A percentile compares a stretch with the other conserved stretches of the same genome.
Evolutionary conservation across 1,140 invertebrate genomes (phyloP).

Genomic region (Pseudomyrmex pallidus): DNA sequence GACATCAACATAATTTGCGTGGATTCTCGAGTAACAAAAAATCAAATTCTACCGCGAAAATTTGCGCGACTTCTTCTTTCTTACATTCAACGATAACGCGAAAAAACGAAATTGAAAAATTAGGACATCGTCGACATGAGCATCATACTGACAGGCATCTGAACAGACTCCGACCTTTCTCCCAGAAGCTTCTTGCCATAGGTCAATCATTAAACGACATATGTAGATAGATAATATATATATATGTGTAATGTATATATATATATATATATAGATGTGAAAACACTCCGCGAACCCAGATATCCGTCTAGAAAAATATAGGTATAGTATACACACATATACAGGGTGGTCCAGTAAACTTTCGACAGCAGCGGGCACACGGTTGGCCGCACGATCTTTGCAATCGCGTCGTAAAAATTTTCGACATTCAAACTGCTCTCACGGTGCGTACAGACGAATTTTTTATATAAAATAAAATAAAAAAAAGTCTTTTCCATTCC

Average conservation of each 20-base stretch:
- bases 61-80: neutral
- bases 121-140: neutral
- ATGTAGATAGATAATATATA: constrained; percentile 57
- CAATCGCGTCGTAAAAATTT: neutral
- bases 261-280: constrained; percentile 17
- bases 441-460: neutral
- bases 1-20: no score
- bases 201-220: constrained; percentile 63
- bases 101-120: no score
- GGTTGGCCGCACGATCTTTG: constrained; percentile 6
- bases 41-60: no score
- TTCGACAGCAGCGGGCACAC: constrained; percentile 38
- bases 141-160: constrained; percentile 42
- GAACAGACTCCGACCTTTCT: constrained; percentile 33
- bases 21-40: no score
- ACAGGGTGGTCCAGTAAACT: constrained; percentile 56
- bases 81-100: neutral
- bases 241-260: no score
- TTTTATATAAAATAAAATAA: constrained; percentile 6
- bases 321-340: constrained; percentile 59
- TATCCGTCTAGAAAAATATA: constrained; percentile 72
- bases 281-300: constrained; percentile 33
- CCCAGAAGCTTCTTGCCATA: constrained; percentile 45
- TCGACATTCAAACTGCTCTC: neutral
- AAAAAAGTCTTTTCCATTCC: neutral